Evolutionary conservation across 2,113 vertebrate species (phyloP), one percentile per base, ranked within the genome.

Genomic region (human (Homo sapiens)): DNA sequence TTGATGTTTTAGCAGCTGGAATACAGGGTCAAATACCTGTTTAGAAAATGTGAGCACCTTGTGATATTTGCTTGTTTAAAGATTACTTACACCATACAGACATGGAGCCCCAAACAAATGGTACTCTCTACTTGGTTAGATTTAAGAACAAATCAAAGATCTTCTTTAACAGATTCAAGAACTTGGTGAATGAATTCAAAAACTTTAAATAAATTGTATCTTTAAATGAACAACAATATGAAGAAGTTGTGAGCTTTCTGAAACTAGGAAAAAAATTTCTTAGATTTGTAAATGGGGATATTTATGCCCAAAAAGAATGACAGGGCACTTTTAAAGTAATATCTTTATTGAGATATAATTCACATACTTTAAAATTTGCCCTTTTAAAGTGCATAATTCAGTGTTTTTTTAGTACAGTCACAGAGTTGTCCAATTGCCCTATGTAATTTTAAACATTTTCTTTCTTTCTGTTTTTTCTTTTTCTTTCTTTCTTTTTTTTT

Each of bases 201-300:
- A 59, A 23, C 22, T 81, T 80, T 14, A 73, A 72, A 64, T 79
- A 5, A 86, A 89, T 55, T 83, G 25, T 45, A 72, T 72, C 43
- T 78, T 8, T 48, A 96, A 59, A 20, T 94, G 48, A 16, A 73
- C 1, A 89, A 52, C 17, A 81, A 72, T 86, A 80, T 23, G 2
- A 95, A 82, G 48, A 91, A 45, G 23, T 66, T 8, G 2, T 61
- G 14, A 92, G 59, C 11, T 61, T 90, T 92, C 35, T 79, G 40
- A 78, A 94, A 96, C 5, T 55, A 22, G 30, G 79, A 38, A 43
- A 76, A 57, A 55, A 66, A 83, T 12, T 3, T 18, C 27, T 91
- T 22, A 72, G 35, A 95, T 89, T 61, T 81, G 17, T 81, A 92
- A 78, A 76, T 59, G 52, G 78, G 12, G 40, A 50, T 95, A 72